Evolutionary conservation across 37 sponge, comb jelly and placozoan genomes (phyloP), one percentile per base, ranked within the genome.

Genomic region (Lycopodina hypogea): DNA sequence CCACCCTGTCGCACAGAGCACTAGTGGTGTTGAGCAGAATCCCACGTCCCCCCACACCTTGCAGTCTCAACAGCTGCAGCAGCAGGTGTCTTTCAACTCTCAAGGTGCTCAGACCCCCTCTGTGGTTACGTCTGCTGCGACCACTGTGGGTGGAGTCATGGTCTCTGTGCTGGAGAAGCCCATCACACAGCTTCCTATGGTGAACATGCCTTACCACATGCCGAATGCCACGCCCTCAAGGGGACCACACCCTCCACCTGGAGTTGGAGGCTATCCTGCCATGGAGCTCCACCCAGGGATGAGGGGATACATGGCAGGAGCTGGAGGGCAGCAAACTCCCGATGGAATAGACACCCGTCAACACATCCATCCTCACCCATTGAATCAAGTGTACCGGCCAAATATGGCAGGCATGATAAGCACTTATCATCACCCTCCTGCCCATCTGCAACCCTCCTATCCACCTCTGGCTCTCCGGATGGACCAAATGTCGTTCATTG

Each of bases 141-240:
- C 74, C 19, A 73, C 74, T 55, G 74, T 73, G 36, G 56, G 74
- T 19, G 84, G 84, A 28, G 84, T 84, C 33, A 56, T 56, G 48
- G 84, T 84, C 32, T 69, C 84, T 1, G 61, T 84, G 9, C 48
- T 84, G 59, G 84, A 84, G 56, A 84, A 84, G 41, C 84, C 75
- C 1, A 76, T 68, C n/a, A 58, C 77, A 14, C 84, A 84, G 84
- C 29, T 84, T 34, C 84, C 77, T 7, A 70, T 76, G 28, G 74
- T 60, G 51, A 71, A 36, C 4, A 35, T 71, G 26, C 82, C 82
- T 0, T 61, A 73, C 52, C 74, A 19, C 65, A 81, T 65, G 66
- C 66, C 62, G 51, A 60, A 14, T 38, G 29, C 69, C 0, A 17
- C 62, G 9, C n/a, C 62, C 42, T 42, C 30, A 19, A 38, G 58